A percentile compares a stretch with the other conserved stretches of the same genome.
Evolutionary conservation across 2,888 invertebrate species (phyloP).

Genomic region (Agrotis puta): DNA sequence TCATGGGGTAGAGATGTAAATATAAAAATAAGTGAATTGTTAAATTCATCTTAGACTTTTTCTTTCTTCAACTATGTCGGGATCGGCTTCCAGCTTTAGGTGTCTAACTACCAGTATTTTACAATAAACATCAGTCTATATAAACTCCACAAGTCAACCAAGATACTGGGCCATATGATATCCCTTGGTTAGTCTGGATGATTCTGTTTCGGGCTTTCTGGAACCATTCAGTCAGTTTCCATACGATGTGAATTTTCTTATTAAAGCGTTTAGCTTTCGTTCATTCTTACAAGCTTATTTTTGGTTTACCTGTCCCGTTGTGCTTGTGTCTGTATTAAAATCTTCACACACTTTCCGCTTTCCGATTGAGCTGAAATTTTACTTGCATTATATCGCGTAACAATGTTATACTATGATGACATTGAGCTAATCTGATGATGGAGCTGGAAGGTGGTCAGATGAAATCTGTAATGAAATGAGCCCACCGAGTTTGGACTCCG

Average conservation of each 20-base stretch:
- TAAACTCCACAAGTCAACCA: background rate
- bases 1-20: background rate
- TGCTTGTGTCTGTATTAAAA: no score
- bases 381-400: no score
- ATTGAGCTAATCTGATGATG: no score
- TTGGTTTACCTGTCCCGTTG: no score
- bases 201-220: background rate
- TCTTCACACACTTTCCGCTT: no score
- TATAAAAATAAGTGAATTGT: background rate
- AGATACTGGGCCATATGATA: background rate
- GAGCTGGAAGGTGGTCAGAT: no score
- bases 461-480: no score
- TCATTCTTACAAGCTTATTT: background rate
- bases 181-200: background rate
- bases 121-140: background rate
- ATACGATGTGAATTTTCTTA: background rate
- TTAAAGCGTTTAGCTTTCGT: background rate
- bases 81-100: background rate
- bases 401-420: no score
- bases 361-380: no score
- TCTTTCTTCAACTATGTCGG: background rate
- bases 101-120: background rate
- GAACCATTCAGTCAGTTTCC: background rate
- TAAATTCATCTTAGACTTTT: background rate
- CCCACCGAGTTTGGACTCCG: no score